Base-by-base conservation (phyloP, 2,888 invertebrate genomes). In the Rhagonycha lutea region DNA sequence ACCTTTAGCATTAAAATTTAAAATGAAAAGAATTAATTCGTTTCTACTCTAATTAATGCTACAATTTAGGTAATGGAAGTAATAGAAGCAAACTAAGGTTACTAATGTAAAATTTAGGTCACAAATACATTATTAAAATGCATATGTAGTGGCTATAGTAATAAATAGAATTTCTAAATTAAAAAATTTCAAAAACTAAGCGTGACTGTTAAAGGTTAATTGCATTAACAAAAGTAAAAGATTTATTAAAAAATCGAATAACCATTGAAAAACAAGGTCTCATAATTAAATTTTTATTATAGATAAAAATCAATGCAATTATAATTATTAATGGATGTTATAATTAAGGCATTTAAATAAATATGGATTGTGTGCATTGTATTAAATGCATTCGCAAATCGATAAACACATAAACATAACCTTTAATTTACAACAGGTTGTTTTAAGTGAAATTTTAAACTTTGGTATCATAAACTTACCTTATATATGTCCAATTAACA, bases 331-430 rank as follows among this genome's bases (percentile, higher is more conserved):
- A n/a, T 5, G 8, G 47, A 47, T 47, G 47, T n/a, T 47, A 47
- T n/a, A 8, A 47, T 47, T n/a, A n/a, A 47, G n/a, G 47, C 8
- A n/a, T 47, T 47, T 5, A 47, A 47, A 47, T 47, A 47, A 47
- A n/a, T 47, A 47, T n/a, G n/a, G 8, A 47, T 7, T n/a, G n/a
- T 47, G 8, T 12, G 5, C 5, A n/a, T 47, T n/a, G n/a, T 3
- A 12, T n/a, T n/a, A 47, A n/a, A 8, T 28, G 28, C 28, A 28
- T n/a, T 47, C n/a, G 14, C 62, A 76, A 76, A 77, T 77, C 77
- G 69, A 77, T 77, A 77, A 14, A 11, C 24, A 74, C 63, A 73
- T 77, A 77, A 77, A 77, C 72, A 77, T 77, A 77, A 77, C 77
- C 77, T 74, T 12, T 26, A 77, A 61, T 47, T 62, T 14, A 74